phyloP scores from a whole-genome alignment of 2,888 invertebrate species.

The Epinotia bilunana region DNA sequence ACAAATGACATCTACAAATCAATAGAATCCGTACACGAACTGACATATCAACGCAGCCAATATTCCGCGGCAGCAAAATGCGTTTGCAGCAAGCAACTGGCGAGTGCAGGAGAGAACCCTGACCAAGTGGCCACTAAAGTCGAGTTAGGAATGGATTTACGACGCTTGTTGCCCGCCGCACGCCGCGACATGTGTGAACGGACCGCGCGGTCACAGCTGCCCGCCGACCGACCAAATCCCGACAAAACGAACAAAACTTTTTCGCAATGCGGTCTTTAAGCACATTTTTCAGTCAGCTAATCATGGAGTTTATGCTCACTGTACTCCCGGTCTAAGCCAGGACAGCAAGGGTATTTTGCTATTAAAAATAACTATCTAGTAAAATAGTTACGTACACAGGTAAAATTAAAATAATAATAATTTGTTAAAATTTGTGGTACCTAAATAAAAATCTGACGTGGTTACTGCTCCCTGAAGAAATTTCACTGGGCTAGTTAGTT shows the following conservation, averaged over 20 bases:
- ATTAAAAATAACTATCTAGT: constrained; percentile 30
- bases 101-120: constrained; percentile 54
- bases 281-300: constrained; percentile 64
- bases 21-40: constrained; percentile 8
- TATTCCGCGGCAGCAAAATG: constrained; percentile 57
- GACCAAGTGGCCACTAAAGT: constrained; percentile 63
- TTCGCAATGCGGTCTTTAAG: constrained; percentile 79
- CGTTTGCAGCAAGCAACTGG: constrained; percentile 63
- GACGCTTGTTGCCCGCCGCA: constrained; percentile 57
- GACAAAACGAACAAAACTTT: constrained; percentile 74
- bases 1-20: constrained; percentile 11
- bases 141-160: constrained; percentile 81
- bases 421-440: not conserved
- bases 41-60: constrained; percentile 5
- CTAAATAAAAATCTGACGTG: not conserved
- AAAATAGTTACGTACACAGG: not conserved
- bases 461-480: not conserved
- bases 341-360: constrained; percentile 14
- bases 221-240: constrained; percentile 52
- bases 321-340: constrained; percentile 46
- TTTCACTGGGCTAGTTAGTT: not conserved
- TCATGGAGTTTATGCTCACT: constrained; percentile 58
- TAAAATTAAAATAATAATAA: no score
- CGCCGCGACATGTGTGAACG: constrained; percentile 74
- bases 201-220: constrained; percentile 60